A percentile compares a stretch with the other conserved stretches of the same genome.
Evolutionary conservation across 2,113 vertebrate species (phyloP).

Genomic region (Toxostoma redivivum): DNA sequence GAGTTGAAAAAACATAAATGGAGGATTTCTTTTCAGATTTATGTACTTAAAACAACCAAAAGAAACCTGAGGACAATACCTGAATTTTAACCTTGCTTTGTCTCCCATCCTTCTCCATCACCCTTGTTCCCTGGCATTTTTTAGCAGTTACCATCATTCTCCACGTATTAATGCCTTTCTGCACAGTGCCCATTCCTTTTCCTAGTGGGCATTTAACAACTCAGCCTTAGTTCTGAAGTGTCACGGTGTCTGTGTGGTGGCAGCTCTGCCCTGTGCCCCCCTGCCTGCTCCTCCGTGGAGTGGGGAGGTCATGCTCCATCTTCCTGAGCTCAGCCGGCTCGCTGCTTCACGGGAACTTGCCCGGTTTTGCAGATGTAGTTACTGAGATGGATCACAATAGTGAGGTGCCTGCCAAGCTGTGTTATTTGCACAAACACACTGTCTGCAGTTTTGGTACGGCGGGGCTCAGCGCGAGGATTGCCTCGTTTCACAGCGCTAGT

Average conservation of each 20-base stretch:
- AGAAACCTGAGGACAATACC: neutral
- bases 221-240: neutral
- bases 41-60: neutral
- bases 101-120: neutral
- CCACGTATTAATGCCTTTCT: rapidly evolving
- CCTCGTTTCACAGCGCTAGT: neutral
- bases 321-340: neutral
- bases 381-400: constrained; percentile 13
- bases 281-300: neutral
- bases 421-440: constrained; percentile 14
- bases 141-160: neutral
- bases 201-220: neutral
- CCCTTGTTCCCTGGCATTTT: neutral
- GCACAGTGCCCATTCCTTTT: neutral
- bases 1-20: neutral
- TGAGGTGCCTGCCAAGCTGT: neutral
- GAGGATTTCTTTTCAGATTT: neutral
- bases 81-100: neutral
- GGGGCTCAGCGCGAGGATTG: neutral
- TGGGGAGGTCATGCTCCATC: neutral
- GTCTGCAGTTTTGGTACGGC: neutral
- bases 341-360: neutral
- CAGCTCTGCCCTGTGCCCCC: neutral
- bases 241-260: neutral
- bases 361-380: neutral